Conservation (phyloP, 2,888 invertebrate species). For the Neocrepidodera transversa region DNA sequence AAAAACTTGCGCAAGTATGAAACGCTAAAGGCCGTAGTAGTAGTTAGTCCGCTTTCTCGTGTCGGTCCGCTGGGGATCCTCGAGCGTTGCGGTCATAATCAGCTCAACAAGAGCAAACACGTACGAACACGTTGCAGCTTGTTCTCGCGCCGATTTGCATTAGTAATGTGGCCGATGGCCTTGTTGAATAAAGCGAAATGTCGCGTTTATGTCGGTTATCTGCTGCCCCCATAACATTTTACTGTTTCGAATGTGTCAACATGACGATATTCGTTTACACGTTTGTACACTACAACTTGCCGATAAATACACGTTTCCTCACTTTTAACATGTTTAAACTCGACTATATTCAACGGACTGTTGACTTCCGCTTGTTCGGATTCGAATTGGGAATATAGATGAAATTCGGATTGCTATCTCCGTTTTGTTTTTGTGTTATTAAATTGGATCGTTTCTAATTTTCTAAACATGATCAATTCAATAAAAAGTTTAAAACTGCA, state of each 20-base stretch:
- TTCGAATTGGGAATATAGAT: neutral
- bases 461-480: no score
- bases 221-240: conserved; percentile 42
- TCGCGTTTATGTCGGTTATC: conserved; percentile 50
- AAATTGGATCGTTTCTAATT: no score
- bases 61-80: conserved; percentile 26
- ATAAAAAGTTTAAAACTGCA: no score
- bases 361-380: conserved; percentile 18
- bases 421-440: no score
- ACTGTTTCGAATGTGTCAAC: conserved; percentile 44
- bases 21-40: neutral
- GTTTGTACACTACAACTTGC: conserved; percentile 20
- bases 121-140: conserved; percentile 50
- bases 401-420: no score
- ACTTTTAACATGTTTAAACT: conserved; percentile 19
- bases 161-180: conserved; percentile 55
- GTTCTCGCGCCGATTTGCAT: conserved; percentile 55
- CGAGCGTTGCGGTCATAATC: conserved; percentile 45
- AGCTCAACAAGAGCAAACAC: conserved; percentile 48
- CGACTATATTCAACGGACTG: conserved; percentile 6
- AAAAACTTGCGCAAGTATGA: no score
- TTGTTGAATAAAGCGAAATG: conserved; percentile 55
- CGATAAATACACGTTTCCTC: conserved; percentile 16
- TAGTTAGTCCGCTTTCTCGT: neutral
- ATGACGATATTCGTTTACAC: conserved; percentile 33